Evolutionary conservation across 2,888 invertebrate species (phyloP), one percentile per base, ranked within the genome.

Genomic region (Mythimna pallens): DNA sequence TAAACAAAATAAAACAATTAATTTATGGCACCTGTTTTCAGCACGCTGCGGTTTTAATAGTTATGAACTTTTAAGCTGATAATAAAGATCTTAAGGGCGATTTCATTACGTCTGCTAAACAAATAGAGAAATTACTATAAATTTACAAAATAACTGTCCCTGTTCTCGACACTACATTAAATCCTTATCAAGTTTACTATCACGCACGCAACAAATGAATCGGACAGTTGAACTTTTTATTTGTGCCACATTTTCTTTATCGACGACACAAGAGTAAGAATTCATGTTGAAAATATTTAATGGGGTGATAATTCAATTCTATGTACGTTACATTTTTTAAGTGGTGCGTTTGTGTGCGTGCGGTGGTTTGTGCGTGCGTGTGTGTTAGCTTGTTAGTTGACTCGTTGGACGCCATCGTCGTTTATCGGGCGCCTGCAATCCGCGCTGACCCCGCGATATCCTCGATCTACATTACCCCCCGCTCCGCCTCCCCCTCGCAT

Each of bases 391-490:
- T 83, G 86, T 87, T 87, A 90, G 88, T 88, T 81, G 89, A 91
- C 89, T 89, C 87, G 89, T 91, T 89, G 90, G 88, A 90, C 89
- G 92, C 89, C 92, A 90, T 89, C 90, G 88, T 85, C 91, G 92
- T 94, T 95, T 95, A 95, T 95, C 95, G 92, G 93, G 92, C 93
- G 95, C 94, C 94, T 95, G 94, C 95, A 96, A 96, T 96, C 96
- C 95, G 93, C 92, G 95, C 91, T 96, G 96, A 96, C 96, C 96
- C 95, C 94, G 93, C 91, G 95, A 95, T 95, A 96, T 96, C 95
- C 95, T 95, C 95, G 93, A 93, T 94, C 94, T 92, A 93, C 91
- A 92, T 94, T 89, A 87, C 92, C 92, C 92, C 92, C 87, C 91
- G 89, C 91, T 90, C 93, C 91, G 84, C 91, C 84, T 71, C 86